These are phyloP conservation scores for Oreotrochilus melanogaster DNA, from an alignment of 2,113 vertebrate species.

Conservation along the genomic window DNA sequence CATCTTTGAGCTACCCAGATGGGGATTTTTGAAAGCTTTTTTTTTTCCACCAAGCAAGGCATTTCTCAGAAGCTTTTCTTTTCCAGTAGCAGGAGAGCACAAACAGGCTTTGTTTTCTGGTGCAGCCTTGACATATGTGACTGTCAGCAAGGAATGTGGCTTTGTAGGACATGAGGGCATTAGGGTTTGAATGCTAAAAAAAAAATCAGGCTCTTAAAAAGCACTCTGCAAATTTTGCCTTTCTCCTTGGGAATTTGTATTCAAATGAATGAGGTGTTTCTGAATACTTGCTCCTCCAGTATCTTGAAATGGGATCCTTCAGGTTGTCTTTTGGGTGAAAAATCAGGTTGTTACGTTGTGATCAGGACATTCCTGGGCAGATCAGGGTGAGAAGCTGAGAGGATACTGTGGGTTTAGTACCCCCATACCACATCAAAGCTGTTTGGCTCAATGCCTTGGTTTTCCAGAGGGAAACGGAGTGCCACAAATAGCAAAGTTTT, in stretches of 20 bases:
- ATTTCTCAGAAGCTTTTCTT: background rate
- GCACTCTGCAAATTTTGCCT: background rate
- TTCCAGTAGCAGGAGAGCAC: slow-evolving; percentile 4
- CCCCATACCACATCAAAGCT: background rate
- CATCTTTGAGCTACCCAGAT: background rate
- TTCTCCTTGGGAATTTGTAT: background rate
- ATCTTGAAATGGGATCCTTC: background rate
- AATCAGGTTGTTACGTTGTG: accelerated
- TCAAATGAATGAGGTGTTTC: background rate
- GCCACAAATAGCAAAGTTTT: background rate
- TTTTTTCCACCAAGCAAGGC: background rate
- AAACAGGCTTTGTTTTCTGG: slow-evolving; percentile 44
- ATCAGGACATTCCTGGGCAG: background rate
- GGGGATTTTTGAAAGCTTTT: background rate
- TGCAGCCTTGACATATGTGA: background rate
- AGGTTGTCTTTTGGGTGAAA: background rate
- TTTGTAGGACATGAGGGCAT: background rate
- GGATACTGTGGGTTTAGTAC: background rate
- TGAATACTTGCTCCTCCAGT: background rate
- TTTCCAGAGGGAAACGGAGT: background rate
- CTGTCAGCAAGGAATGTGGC: slow-evolving; percentile 36
- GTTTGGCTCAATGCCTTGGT: background rate
- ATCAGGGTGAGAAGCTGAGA: background rate
- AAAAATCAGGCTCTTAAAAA: background rate
- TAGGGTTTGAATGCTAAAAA: background rate